Evolutionary conservation across 2,888 invertebrate genomes (phyloP).

Genomic region (Autographa gamma): DNA sequence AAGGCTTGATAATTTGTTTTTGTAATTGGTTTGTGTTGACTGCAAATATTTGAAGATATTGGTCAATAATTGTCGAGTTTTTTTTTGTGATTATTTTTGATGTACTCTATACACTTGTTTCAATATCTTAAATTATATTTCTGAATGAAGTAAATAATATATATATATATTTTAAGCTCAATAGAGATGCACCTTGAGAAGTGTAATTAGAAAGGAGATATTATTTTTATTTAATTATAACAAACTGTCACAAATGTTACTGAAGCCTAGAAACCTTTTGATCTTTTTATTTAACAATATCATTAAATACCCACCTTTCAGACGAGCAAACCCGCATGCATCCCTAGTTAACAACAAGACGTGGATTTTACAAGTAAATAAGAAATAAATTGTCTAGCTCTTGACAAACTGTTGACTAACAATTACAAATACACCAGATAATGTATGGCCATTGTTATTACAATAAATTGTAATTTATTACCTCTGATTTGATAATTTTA

Average conservation of each 20-base stretch:
- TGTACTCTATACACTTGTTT: no score
- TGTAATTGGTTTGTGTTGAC: neutral
- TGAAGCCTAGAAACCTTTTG: no score
- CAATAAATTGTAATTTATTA: conserved; percentile 44
- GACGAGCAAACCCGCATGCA: neutral
- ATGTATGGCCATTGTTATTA: conserved; percentile 30
- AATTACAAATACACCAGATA: conserved; percentile 9
- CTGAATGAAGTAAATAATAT: no score
- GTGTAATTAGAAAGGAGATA: no score
- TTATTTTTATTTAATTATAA: no score
- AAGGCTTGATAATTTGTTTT: neutral
- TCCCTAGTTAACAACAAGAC: neutral
- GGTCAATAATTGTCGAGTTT: no score
- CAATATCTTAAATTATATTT: no score
- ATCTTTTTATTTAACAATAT: no score
- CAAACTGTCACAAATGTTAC: no score
- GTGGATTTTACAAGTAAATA: neutral
- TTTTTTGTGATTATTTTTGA: no score
- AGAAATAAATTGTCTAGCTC: conserved; percentile 13
- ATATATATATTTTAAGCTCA: no score
- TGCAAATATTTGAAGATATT: neutral
- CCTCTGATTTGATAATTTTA: conserved; percentile 41
- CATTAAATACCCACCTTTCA: neutral
- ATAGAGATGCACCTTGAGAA: no score
- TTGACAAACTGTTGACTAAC: conserved; percentile 9